Percentiles rank a stretch among this genome's conserved stretches.
These are phyloP conservation scores for Periophthalmodon schlosseri DNA, from an alignment of 2,113 vertebrate genomes.

Conservation along the genomic window DNA sequence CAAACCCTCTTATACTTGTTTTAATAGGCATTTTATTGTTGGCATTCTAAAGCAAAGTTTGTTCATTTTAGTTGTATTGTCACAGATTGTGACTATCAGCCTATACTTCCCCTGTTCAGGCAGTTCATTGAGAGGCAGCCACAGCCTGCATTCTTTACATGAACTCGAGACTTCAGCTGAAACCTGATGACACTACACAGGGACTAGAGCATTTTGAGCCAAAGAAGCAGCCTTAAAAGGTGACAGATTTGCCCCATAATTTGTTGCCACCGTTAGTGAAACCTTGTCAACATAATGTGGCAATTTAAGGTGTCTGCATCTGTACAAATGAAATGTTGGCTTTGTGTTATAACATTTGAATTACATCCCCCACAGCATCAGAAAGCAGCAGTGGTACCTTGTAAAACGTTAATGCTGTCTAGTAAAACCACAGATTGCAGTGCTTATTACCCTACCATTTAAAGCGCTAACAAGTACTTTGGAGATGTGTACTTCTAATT, in stretches of 20 bases:
- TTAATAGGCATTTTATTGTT: not conserved
- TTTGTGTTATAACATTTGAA: constrained; percentile 21
- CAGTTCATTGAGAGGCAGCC: constrained; percentile 11
- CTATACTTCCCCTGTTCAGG: constrained; percentile 9
- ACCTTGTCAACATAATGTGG: constrained; percentile 46
- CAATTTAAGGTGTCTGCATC: constrained; percentile 46
- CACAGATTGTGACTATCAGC: constrained; percentile 15
- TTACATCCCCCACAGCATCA: constrained; percentile 47
- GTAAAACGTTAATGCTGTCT: constrained; percentile 48
- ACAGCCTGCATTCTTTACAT: constrained; percentile 39
- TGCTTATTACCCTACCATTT: constrained; percentile 31
- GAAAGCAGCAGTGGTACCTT: constrained; percentile 44
- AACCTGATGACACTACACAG: constrained; percentile 40
- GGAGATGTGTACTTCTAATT: constrained; percentile 10
- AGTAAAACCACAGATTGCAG: constrained; percentile 51
- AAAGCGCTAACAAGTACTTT: constrained; percentile 19
- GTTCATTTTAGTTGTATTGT: not conserved
- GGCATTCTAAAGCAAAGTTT: constrained; percentile 27
- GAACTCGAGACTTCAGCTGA: constrained; percentile 24
- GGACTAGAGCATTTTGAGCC: not conserved
- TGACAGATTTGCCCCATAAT: constrained; percentile 48
- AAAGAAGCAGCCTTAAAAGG: constrained; percentile 4
- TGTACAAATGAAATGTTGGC: constrained; percentile 55
- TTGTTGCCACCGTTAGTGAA: constrained; percentile 56
- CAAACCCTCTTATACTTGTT: not conserved